phyloP scores from a whole-genome alignment of 2,888 invertebrate genomes.

The Dichetophora obliterata region DNA sequence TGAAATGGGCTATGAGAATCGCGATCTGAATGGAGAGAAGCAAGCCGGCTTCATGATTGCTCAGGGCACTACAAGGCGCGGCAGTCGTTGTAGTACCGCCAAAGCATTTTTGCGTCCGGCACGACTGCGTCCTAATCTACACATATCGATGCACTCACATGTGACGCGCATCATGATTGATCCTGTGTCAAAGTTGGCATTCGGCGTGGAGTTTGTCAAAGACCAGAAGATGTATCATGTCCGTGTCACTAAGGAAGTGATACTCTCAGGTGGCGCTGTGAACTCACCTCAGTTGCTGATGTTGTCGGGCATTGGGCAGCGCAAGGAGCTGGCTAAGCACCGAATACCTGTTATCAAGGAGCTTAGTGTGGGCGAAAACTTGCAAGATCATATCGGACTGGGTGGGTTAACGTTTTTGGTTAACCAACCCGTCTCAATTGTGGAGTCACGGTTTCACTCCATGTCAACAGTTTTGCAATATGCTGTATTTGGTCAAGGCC shows the following conservation, averaged over 20 bases:
- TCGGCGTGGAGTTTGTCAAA: slow-evolving; percentile 85
- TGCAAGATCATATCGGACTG: slow-evolving; percentile 90
- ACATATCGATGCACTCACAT: slow-evolving; percentile 86
- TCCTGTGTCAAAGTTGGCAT: slow-evolving; percentile 80
- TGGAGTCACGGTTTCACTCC: slow-evolving; percentile 83
- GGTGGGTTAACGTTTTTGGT: slow-evolving; percentile 88
- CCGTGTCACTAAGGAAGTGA: slow-evolving; percentile 86
- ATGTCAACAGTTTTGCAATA: slow-evolving; percentile 86
- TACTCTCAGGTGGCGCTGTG: slow-evolving; percentile 90
- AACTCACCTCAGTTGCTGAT: slow-evolving; percentile 95
- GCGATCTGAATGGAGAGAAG: slow-evolving; percentile 88
- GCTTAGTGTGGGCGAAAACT: slow-evolving; percentile 85
- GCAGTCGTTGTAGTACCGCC: slow-evolving; percentile 88
- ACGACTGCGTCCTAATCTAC: slow-evolving; percentile 83
- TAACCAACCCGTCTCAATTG: slow-evolving; percentile 83
- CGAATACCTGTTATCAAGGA: slow-evolving; percentile 86
- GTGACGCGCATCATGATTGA: slow-evolving; percentile 83
- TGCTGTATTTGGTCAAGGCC: slow-evolving; percentile 86
- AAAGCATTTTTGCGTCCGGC: slow-evolving; percentile 89
- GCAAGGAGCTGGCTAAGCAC: slow-evolving; percentile 78
- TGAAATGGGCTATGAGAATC: slow-evolving; percentile 86
- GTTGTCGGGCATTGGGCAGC: slow-evolving; percentile 90
- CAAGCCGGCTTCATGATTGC: slow-evolving; percentile 93
- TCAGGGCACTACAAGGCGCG: slow-evolving; percentile 83
- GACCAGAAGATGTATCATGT: slow-evolving; percentile 81